A percentile compares a stretch with the other conserved stretches of the same genome.
Conservation (phyloP, 2,797 vertebrate species). For the Calcarius lapponicus region DNA sequence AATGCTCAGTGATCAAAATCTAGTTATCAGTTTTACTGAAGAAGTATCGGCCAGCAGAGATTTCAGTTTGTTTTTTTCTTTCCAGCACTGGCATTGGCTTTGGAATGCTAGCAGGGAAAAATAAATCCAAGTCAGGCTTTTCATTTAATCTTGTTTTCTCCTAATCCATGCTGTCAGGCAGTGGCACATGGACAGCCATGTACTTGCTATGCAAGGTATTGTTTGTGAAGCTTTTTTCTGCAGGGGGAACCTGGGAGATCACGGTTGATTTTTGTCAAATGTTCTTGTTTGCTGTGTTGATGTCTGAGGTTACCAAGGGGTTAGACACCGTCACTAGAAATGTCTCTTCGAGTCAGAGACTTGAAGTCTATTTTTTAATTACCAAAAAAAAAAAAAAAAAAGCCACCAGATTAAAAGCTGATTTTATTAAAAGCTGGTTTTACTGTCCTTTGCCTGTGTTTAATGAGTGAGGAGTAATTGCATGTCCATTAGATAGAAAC, state of each 20-base stretch:
- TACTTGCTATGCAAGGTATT: background rate
- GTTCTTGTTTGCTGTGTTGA: background rate
- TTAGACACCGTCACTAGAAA: background rate
- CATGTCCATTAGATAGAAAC: background rate
- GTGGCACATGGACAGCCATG: background rate
- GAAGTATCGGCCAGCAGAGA: background rate
- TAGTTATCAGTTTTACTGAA: background rate
- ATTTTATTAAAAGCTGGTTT: background rate
- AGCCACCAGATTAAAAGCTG: background rate
- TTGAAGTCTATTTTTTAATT: background rate
- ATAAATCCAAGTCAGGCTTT: background rate
- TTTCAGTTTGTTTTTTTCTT: background rate
- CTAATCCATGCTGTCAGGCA: background rate
- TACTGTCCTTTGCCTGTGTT: background rate
- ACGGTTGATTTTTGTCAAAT: background rate
- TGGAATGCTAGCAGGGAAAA: background rate
- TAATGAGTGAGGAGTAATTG: background rate
- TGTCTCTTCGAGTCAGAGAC: background rate
- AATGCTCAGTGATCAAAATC: background rate
- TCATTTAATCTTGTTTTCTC: background rate
- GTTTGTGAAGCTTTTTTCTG: background rate
- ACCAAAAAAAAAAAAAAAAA: background rate
- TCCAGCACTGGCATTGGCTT: background rate
- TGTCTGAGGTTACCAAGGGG: background rate
- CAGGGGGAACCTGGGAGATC: background rate